phyloP scores from a whole-genome alignment of 1,140 invertebrate genomes.

The Drosophila ananassae region DNA sequence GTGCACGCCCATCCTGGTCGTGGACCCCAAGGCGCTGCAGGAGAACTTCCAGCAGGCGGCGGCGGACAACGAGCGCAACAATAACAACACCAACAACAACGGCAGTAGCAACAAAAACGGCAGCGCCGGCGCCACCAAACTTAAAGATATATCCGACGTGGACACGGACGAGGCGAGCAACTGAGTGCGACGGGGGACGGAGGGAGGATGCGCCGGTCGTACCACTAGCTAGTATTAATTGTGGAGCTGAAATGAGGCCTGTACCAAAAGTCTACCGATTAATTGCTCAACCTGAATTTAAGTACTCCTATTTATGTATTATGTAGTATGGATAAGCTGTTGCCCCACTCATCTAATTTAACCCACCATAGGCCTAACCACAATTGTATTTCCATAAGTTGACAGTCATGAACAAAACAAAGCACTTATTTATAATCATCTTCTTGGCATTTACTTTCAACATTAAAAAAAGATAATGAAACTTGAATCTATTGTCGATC shows the following conservation, averaged over 20 bases:
- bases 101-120: slow-evolving; percentile 8
- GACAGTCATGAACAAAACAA: slow-evolving; percentile 43
- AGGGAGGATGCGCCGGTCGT: background rate
- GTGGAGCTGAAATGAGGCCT: slow-evolving; percentile 68
- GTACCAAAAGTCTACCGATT: slow-evolving; percentile 46
- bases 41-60: slow-evolving; percentile 69
- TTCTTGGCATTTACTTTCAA: slow-evolving; percentile 58
- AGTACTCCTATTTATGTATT: slow-evolving; percentile 57
- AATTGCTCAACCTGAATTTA: slow-evolving; percentile 53
- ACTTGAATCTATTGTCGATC: background rate
- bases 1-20: slow-evolving; percentile 88
- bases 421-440: slow-evolving; percentile 74
- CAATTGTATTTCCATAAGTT: slow-evolving; percentile 48
- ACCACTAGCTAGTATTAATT: slow-evolving; percentile 59
- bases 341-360: slow-evolving; percentile 54
- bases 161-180: slow-evolving; percentile 82
- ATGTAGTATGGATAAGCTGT: slow-evolving; percentile 42
- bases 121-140: slow-evolving; percentile 47
- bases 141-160: slow-evolving; percentile 77
- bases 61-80: slow-evolving; percentile 50
- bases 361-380: slow-evolving; percentile 32
- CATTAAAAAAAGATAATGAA: slow-evolving; percentile 24
- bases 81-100: slow-evolving; percentile 22
- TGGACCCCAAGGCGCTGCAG: slow-evolving; percentile 73
- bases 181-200: slow-evolving; percentile 26